Percentiles rank a stretch among this genome's conserved stretches.
Conservation (phyloP, 2,888 invertebrate genomes). For the Eilema griseolum region DNA sequence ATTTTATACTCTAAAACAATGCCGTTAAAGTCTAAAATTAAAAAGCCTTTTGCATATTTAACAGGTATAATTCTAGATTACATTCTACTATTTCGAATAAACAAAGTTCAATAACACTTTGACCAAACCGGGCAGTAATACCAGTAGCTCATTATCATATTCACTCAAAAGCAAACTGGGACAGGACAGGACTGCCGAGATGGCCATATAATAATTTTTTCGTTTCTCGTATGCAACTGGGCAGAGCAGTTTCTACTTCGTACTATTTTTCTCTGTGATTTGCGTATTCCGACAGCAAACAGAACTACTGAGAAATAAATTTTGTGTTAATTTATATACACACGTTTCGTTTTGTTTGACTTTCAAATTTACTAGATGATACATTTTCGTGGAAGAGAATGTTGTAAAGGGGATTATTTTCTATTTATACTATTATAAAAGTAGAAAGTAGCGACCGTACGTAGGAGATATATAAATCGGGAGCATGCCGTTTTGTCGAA, state of each 20-base stretch:
- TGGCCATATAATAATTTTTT: constrained; percentile 4
- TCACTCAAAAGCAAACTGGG: background rate
- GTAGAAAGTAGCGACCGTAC: too few relatives aligned
- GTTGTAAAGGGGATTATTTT: too few relatives aligned
- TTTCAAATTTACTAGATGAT: background rate
- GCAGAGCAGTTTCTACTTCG: background rate
- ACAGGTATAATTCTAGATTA: too few relatives aligned
- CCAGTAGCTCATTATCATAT: background rate
- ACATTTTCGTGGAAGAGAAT: background rate
- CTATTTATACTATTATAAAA: too few relatives aligned
- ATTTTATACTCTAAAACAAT: too few relatives aligned
- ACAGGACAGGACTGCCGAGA: background rate
- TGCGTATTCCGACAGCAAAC: background rate
- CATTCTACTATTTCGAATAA: too few relatives aligned
- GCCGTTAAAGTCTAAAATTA: too few relatives aligned
- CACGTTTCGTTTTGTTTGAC: background rate
- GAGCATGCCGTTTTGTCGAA: too few relatives aligned
- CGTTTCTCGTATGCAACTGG: background rate
- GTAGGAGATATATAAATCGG: too few relatives aligned
- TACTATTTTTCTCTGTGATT: background rate
- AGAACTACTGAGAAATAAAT: background rate
- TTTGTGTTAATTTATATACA: background rate
- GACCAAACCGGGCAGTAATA: background rate
- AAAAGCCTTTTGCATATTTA: too few relatives aligned
- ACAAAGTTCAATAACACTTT: too few relatives aligned